Evolutionary conservation across 2,113 vertebrate genomes (phyloP).

Genomic region (Leptodactylus fuscus): DNA sequence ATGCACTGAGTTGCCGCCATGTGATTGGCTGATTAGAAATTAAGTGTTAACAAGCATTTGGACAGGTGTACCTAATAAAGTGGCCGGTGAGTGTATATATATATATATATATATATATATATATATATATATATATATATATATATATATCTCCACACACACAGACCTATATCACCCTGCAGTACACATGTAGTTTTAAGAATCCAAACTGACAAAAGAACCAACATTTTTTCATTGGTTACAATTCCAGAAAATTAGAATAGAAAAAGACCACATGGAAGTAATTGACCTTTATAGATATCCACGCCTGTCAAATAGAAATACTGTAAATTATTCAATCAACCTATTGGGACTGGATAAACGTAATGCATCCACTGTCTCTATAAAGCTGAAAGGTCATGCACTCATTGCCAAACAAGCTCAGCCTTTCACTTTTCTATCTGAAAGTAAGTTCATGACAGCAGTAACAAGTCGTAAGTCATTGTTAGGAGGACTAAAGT

Average conservation of each 20-base stretch:
- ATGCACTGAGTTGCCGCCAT: too few species aligned
- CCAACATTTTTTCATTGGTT: background rate
- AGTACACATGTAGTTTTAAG: background rate
- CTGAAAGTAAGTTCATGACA: background rate
- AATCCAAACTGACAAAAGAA: background rate
- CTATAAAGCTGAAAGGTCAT: slow-evolving; percentile 37
- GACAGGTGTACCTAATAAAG: too few species aligned
- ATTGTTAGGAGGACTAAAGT: background rate
- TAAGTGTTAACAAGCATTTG: too few species aligned
- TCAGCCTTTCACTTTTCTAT: background rate
- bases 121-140: too few species aligned
- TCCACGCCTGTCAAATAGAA: slow-evolving; percentile 33
- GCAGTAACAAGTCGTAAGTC: slow-evolving; percentile 9
- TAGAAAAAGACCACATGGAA: slow-evolving; percentile 37
- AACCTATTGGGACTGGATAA: slow-evolving; percentile 35
- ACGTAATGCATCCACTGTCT: slow-evolving; percentile 21
- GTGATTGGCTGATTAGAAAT: too few species aligned
- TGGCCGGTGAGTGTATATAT: too few species aligned
- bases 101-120: too few species aligned
- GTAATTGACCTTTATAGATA: slow-evolving; percentile 39
- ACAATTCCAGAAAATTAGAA: slow-evolving; percentile 6
- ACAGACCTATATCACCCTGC: background rate
- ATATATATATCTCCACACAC: too few species aligned
- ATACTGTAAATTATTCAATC: slow-evolving; percentile 42
- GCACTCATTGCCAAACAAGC: slow-evolving; percentile 2